Percentiles rank a stretch among this genome's conserved stretches.
Conservation (phyloP, 2,113 vertebrate species). For the Hemibagrus wyckioides region DNA sequence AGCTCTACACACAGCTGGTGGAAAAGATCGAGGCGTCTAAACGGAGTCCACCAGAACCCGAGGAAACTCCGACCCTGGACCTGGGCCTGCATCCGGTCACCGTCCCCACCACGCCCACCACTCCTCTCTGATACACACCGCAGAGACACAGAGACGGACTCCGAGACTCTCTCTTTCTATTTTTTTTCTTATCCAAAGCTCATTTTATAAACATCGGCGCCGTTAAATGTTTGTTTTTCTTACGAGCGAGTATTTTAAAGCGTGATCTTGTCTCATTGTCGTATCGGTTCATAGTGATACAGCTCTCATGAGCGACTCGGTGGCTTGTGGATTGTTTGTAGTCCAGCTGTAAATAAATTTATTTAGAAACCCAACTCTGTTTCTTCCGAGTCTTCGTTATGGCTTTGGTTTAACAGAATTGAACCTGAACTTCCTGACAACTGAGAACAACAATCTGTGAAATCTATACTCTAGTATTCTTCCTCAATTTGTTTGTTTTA, state of each 20-base stretch:
- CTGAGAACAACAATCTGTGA: background rate
- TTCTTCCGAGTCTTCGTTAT: background rate
- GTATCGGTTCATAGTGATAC: constrained; percentile 43
- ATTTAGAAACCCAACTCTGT: constrained; percentile 34
- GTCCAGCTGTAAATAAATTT: constrained; percentile 69
- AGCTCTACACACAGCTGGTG: constrained; percentile 82
- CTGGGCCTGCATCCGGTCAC: constrained; percentile 83
- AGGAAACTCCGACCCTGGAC: constrained; percentile 83
- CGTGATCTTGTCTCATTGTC: constrained; percentile 50
- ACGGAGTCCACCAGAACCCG: constrained; percentile 76
- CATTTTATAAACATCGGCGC: constrained; percentile 40
- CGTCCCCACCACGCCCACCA: constrained; percentile 68
- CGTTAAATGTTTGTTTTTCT: constrained; percentile 32
- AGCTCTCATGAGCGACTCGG: constrained; percentile 40
- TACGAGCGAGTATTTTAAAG: constrained; percentile 48
- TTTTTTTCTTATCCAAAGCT: constrained; percentile 33
- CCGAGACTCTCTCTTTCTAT: constrained; percentile 10
- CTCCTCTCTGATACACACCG: constrained; percentile 61
- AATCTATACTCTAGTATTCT: background rate
- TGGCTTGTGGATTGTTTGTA: constrained; percentile 37
- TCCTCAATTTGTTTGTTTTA: background rate
- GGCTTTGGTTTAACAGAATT: background rate
- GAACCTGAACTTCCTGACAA: background rate
- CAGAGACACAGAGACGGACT: background rate
- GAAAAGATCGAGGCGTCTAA: constrained; percentile 89